Evolutionary conservation across 2,797 vertebrate species (phyloP).

Genomic region (Pogoniulus pusillus): DNA sequence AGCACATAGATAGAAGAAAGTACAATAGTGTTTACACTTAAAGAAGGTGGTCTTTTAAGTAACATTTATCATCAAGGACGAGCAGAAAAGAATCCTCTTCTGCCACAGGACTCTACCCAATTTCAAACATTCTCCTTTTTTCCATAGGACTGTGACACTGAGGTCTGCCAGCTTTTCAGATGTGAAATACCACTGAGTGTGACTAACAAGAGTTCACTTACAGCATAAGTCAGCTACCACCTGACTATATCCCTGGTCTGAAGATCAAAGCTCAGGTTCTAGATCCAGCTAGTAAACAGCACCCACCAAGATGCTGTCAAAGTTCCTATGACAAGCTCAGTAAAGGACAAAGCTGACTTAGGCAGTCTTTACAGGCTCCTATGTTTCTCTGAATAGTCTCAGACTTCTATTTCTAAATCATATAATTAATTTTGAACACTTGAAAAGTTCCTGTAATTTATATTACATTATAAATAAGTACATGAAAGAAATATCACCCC

Average conservation of each 20-base stretch:
- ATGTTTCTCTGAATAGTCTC: conserved; percentile 2
- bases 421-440: conserved; percentile 13
- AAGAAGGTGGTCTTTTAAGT: not conserved
- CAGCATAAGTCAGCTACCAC: not conserved
- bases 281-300: not conserved
- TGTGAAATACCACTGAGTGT: not conserved
- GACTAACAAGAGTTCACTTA: not conserved
- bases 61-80: not conserved
- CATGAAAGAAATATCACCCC: not conserved
- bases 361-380: not conserved
- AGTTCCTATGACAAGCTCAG: not conserved
- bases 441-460: conserved; percentile 17
- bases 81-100: not conserved
- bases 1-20: not conserved
- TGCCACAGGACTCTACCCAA: not conserved
- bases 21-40: not conserved
- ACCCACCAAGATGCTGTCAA: not conserved
- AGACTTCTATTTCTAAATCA: not conserved
- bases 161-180: not conserved
- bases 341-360: not conserved
- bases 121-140: not conserved
- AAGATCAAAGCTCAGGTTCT: not conserved
- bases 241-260: not conserved
- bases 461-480: conserved; percentile 22
- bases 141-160: not conserved